Base-by-base conservation (phyloP, 2,797 vertebrate genomes). In the Galagoides demidoff region DNA sequence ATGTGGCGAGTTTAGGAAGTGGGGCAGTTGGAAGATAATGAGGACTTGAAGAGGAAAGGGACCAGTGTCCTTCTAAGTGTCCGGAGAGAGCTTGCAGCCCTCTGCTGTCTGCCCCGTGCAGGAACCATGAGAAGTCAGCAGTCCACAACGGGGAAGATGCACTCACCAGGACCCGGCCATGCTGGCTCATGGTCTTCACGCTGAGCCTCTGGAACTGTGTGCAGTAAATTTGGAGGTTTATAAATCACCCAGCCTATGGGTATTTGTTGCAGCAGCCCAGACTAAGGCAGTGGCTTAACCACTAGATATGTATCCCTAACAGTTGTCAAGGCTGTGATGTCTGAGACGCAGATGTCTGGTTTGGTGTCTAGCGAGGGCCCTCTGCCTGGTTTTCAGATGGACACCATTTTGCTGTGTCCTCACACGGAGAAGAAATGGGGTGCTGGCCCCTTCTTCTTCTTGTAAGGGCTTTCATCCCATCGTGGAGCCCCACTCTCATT, bases 401-500 rank as follows among this genome's bases (percentile, higher is more conserved):
- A n/a, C 23, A 16, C 37, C 49, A 59, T 66, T 31, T 73, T 49
- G 3, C 57, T 31, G 1, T 78, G 23, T 37, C 25, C 31, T 55
- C 34, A n/a, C 31, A 2, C 12, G 16, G 16, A 34, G 4, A 8
- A 49, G 31, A 34, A 29, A 29, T 55, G 20, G 45, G 22, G 31
- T 34, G 64, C 55, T 13, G 5, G 1, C 37, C 13, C 52, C 31
- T 31, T 31, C 16, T 8, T 87, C 52, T 45, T 59, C 20, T 22
- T 45, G 12, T 19, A 57, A 83, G 29, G 25, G 20, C 14, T 19
- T 31, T 77, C 37, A 74, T 57, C 31, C n/a, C 9, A 68, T n/a
- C 0, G 8, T 16, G 20, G 39, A 1, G 0, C 6, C 31, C n/a
- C 49, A 37, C 8, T 1, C 3, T 59, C 2, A 14, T n/a, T 4